Evolutionary conservation across 2,888 invertebrate genomes (phyloP), one percentile per base, ranked within the genome.

Genomic region (Bembecia ichneumoniformis): DNA sequence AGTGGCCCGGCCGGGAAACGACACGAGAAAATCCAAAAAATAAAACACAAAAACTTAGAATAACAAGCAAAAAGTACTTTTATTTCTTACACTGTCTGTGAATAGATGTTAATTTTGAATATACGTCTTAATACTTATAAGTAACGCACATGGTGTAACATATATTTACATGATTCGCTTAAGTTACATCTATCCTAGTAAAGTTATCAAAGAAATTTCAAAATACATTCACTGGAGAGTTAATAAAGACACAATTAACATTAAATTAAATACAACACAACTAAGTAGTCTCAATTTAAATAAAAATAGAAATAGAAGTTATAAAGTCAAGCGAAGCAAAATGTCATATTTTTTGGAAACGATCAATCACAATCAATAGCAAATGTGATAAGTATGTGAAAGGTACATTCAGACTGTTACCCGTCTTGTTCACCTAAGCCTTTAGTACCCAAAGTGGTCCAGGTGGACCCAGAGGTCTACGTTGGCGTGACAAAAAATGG

Each of bases 11-110:
- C 7, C 9, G 28, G 9, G 28, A 28, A 9, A 7, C 9, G 9
- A 28, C 28, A 9, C 28, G 28, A 17, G 46, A 16, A 5, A 3
- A 14, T 11, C 5, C 7, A 36, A 35, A 46, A n/a, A 34, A 13
- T 14, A 46, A 56, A 52, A 53, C 57, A 57, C 61, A 55, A 68
- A 50, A 58, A 46, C n/a, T 13, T 34, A 47, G 47, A 17, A 49
- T 74, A 82, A 82, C 81, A 82, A 82, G 82, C 82, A 81, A 82
- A 80, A 74, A 76, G 76, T 69, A 67, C 57, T 60, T 57, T 71
- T 64, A 65, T 71, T 69, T 63, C 67, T 77, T 78, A 81, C 77
- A 75, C 71, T 70, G 56, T 66, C 60, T 56, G 76, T 77, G 78
- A 75, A 68, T 76, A 74, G 64, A 67, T 63, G 62, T 58, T 62